Evolutionary conservation across 2,797 vertebrate species (phyloP), one percentile per base, ranked within the genome.

Genomic region (Meda fulgida): DNA sequence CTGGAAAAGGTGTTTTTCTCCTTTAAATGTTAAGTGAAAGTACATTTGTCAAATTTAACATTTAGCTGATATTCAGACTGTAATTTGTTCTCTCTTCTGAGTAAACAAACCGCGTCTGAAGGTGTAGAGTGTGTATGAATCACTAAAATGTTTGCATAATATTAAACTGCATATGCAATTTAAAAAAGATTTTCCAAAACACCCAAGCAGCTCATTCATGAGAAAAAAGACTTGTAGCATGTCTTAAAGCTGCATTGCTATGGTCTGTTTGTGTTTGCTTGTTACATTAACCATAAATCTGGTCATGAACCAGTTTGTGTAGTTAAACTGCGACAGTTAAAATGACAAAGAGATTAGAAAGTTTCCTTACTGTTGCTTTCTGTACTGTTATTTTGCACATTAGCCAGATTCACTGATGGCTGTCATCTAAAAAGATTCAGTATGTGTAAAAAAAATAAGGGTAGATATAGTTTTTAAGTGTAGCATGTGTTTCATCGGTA

Each of bases 401-500:
- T 53, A 55, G 72, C 48, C 31, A 55, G 26, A 38, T 55, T 60
- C 58, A 80, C 69, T 73, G 14, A 84, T 51, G 67, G 72, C 4
- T 85, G 46, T 55, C 19, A 60, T 86, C 67, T 71, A 81, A 79
- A 60, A 29, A 43, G 38, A 43, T 69, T 67, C 46, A 69, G 65
- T 72, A 40, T 6, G 40, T 84, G 65, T 71, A 11, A 78, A 67
- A 73, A 36, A n/a, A 34, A 80, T 76, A 81, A 23, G 78, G 78
- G 43, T 58, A 58, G 73, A 48, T 23, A 34, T 71, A 46, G 67
- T 72, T 72, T 71, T 38, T 58, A 51, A 70, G 67, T 83, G 85
- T 87, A 86, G 86, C 91, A 91, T 91, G 89, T 88, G 90, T 91
- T 92, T 91, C 76, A 87, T 87, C 87, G 90, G 85, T 87, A 67